Evolutionary conservation across 2,113 vertebrate genomes (phyloP).

Genomic region (Vulpes vulpes): DNA sequence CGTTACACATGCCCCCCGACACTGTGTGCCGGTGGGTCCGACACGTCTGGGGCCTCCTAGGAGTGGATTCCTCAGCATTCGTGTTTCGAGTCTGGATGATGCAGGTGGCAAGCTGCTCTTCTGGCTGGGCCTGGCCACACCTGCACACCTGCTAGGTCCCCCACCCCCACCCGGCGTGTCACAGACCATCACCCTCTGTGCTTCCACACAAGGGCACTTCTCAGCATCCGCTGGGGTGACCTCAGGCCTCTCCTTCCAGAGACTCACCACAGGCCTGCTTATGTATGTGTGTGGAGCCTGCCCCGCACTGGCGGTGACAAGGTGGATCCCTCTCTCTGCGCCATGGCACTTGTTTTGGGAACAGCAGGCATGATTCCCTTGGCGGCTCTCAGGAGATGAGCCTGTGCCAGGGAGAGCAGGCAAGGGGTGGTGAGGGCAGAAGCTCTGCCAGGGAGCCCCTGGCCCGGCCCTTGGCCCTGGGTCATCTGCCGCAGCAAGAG

Average conservation of each 20-base stretch:
- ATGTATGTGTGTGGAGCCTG: background rate
- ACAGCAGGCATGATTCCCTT: background rate
- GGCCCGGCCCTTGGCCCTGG: background rate
- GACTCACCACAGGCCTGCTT: background rate
- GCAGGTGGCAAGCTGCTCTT: background rate
- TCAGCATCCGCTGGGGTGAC: background rate
- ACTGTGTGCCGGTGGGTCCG: too few species aligned
- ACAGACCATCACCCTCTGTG: background rate
- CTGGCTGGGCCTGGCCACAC: fast-evolving
- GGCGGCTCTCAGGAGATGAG: background rate
- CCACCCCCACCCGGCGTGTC: too few species aligned
- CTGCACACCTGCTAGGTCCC: too few species aligned
- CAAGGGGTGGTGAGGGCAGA: fast-evolving
- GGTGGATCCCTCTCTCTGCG: fast-evolving
- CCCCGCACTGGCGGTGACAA: fast-evolving
- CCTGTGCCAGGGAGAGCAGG: fast-evolving
- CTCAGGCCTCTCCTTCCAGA: background rate
- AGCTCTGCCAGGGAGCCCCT: too few species aligned
- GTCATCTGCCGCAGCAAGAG: background rate
- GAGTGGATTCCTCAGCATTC: background rate
- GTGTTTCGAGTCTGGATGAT: fast-evolving
- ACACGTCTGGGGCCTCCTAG: background rate
- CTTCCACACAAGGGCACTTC: background rate
- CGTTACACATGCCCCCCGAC: background rate
- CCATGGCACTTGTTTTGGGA: background rate